A percentile compares a stretch with the other conserved stretches of the same genome.
Conservation (phyloP, 2,797 vertebrate genomes). For the Siniperca obscura region DNA sequence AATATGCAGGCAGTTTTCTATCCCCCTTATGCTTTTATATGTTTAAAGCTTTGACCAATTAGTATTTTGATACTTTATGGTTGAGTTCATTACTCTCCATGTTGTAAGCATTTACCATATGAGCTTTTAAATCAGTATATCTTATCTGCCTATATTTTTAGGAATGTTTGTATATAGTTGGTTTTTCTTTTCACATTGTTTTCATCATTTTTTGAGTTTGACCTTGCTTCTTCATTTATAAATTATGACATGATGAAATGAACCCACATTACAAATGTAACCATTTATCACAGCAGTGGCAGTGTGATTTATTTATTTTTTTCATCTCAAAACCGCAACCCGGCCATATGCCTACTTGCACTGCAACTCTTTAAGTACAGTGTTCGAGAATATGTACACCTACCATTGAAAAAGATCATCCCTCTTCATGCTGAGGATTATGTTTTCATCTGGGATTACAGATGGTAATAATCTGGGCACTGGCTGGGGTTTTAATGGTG, state of each 20-base stretch:
- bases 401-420: conserved; percentile 76
- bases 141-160: neutral
- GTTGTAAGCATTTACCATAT: neutral
- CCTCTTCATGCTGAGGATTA: conserved; percentile 79
- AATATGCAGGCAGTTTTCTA: neutral
- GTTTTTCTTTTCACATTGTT: too few relatives aligned
- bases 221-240: too few relatives aligned
- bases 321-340: neutral
- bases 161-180: too few relatives aligned
- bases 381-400: conserved; percentile 45
- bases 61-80: neutral
- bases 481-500: conserved; percentile 73
- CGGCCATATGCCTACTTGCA: neutral
- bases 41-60: neutral
- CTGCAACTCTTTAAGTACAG: conserved; percentile 38
- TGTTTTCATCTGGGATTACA: conserved; percentile 86
- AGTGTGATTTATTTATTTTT: neutral
- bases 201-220: too few relatives aligned
- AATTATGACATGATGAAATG: neutral
- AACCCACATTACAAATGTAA: neutral
- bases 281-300: neutral
- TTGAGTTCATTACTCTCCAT: neutral
- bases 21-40: neutral
- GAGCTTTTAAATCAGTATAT: neutral
- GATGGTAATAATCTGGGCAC: conserved; percentile 69